phyloP scores from a whole-genome alignment of 2,113 vertebrate species.

The Marcusenius ussheri region DNA sequence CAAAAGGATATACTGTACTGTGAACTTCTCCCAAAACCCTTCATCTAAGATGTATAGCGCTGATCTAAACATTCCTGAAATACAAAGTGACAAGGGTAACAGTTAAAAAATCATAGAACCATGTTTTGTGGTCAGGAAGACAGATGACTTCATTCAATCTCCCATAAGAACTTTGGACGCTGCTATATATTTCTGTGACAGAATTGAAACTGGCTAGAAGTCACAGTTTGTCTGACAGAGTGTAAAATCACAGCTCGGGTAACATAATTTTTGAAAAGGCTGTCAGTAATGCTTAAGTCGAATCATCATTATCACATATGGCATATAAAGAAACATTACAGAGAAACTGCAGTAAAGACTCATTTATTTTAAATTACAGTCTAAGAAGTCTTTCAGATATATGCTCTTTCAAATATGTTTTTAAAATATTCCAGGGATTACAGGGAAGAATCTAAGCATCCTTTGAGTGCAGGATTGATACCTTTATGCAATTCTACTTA shows the following conservation, averaged over 20 bases:
- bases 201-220: neutral
- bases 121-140: neutral
- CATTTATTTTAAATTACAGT: neutral
- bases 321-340: neutral
- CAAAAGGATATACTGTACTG: neutral
- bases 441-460: neutral
- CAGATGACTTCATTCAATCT: neutral
- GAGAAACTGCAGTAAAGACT: neutral
- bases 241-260: constrained; percentile 2
- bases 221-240: neutral
- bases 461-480: neutral
- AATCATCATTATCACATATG: neutral
- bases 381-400: neutral
- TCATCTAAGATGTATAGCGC: neutral
- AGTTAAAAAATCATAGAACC: neutral
- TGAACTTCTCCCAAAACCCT: neutral
- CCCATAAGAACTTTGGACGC: neutral
- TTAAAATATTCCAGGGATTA: neutral
- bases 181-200: neutral
- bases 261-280: neutral
- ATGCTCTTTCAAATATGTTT: neutral
- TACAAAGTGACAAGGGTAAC: neutral
- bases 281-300: constrained; percentile 5
- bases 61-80: neutral
- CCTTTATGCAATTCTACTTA: neutral